Conservation (phyloP, 2,113 vertebrate species). For the Fregata magnificens region DNA sequence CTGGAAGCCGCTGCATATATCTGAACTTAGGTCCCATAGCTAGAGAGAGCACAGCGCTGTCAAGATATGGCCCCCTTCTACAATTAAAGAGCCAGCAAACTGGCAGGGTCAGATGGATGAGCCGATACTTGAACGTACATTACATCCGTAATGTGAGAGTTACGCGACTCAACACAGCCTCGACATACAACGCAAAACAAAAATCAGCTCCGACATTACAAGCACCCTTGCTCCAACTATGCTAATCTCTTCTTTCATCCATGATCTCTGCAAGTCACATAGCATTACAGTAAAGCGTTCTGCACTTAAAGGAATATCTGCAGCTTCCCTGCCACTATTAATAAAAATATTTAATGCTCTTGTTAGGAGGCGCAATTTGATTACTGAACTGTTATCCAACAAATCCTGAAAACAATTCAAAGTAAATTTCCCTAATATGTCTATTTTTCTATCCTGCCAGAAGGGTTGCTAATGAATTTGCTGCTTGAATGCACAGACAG, state of each 20-base stretch:
- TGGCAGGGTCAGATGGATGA: not conserved
- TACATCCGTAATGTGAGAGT: not conserved
- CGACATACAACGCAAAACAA: not conserved
- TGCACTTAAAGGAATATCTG: constrained; percentile 37
- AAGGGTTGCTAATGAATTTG: constrained; percentile 80
- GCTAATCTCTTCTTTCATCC: constrained; percentile 1
- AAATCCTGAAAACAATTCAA: constrained; percentile 73
- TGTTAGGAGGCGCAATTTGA: constrained; percentile 67
- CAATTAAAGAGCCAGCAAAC: not conserved
- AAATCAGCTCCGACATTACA: not conserved
- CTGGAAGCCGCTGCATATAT: not conserved
- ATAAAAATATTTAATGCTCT: constrained; percentile 64
- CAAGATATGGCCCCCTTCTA: not conserved
- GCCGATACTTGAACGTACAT: not conserved
- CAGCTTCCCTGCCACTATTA: constrained; percentile 31
- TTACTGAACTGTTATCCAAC: constrained; percentile 68
- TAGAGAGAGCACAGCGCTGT: not conserved
- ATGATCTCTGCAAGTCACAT: not conserved
- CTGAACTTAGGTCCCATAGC: not conserved
- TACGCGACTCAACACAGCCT: not conserved
- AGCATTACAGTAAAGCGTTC: constrained; percentile 20
- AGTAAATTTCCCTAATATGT: constrained; percentile 72
- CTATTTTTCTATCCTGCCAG: constrained; percentile 71
- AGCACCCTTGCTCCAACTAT: not conserved
- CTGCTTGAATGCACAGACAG: constrained; percentile 81